These are phyloP conservation scores for Tokudaia tokunoshimensis DNA, from an alignment of 2,797 vertebrate genomes.

Conservation along the genomic window DNA sequence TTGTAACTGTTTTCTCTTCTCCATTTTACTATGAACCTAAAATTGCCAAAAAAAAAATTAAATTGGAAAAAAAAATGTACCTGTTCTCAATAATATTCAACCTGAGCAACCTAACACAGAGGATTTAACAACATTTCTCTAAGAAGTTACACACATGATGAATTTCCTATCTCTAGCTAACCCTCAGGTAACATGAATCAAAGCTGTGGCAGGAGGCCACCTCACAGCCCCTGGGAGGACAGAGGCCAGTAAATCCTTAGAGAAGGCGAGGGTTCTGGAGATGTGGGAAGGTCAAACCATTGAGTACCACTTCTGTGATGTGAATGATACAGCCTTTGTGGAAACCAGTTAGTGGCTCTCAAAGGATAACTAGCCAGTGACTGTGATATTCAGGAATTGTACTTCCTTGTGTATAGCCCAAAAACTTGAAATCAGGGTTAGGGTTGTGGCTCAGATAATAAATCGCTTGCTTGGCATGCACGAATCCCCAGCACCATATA, in stretches of 20 bases:
- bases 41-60: not conserved
- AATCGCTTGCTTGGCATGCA: not conserved
- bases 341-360: not conserved
- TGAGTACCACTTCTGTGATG: fast-evolving
- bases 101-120: not conserved
- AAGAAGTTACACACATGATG: not conserved
- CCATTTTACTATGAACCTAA: not conserved
- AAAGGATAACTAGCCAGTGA: not conserved
- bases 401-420: not conserved
- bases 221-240: not conserved
- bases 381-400: not conserved
- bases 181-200: not conserved
- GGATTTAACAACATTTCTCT: not conserved
- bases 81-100: not conserved
- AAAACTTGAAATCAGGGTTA: not conserved
- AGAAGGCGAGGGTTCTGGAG: not conserved
- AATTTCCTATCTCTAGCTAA: too few species aligned
- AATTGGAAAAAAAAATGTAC: not conserved
- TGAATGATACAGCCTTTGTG: not conserved
- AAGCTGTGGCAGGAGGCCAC: not conserved
- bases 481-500: not conserved
- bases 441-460: not conserved
- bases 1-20: not conserved
- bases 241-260: fast-evolving
- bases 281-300: fast-evolving